Evolutionary conservation across 2,113 vertebrate genomes (phyloP).

Genomic region (Elanoides forficatus): DNA sequence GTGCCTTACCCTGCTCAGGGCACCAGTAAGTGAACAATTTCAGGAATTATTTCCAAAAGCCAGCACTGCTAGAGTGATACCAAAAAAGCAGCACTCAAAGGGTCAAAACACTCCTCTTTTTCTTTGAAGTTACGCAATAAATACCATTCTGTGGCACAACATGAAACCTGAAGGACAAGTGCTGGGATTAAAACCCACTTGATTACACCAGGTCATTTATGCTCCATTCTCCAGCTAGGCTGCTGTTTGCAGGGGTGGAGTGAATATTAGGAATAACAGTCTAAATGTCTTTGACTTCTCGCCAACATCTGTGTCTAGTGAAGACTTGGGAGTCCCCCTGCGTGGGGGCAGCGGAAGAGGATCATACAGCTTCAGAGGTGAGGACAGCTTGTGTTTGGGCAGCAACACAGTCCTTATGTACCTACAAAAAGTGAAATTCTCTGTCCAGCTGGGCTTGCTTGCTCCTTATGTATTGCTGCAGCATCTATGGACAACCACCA

Average conservation of each 20-base stretch:
- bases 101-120: background rate
- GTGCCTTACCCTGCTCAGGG: background rate
- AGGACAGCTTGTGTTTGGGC: background rate
- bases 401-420: accelerated
- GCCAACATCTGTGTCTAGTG: background rate
- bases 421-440: background rate
- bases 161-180: background rate
- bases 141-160: background rate
- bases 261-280: background rate
- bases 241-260: background rate
- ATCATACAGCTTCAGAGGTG: background rate
- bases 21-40: background rate
- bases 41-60: background rate
- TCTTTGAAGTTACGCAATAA: background rate
- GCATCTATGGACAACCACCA: background rate
- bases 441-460: background rate
- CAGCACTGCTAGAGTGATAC: background rate
- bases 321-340: background rate
- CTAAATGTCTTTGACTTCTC: background rate
- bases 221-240: background rate
- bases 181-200: background rate
- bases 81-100: background rate
- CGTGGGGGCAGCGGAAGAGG: background rate
- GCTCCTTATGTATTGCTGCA: background rate
- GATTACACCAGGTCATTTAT: background rate